Base-by-base conservation (phyloP, 1,140 invertebrate species). In the Diorhabda sublineata region DNA sequence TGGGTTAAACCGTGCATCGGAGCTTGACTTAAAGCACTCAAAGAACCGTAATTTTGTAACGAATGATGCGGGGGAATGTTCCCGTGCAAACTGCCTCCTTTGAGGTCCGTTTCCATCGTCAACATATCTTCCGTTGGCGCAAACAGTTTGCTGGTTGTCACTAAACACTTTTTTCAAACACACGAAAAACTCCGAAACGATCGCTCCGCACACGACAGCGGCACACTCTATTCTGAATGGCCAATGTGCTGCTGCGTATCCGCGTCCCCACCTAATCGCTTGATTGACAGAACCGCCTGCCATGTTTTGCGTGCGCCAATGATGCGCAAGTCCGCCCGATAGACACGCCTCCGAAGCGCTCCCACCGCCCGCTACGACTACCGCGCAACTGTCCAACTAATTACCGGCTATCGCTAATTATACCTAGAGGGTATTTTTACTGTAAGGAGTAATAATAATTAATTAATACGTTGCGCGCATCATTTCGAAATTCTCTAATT, bases 91-190 rank as follows among this genome's bases (percentile, higher is more conserved):
- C 86, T 91, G 83, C 90, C 90, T 83, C 91, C 91, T 82, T 94
- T 94, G 81, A 93, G 85, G 82, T 94, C 92, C 82, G 90, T 85
- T 86, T 94, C 92, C 91, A 93, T 92, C 83, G 91, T 93, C 82
- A 93, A 85, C 91, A 93, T 93, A 75, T 89, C 90, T 76, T 78
- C 76, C 76, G 77, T 73, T 74, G 78, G 77, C 73, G 78, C 76
- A 74, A 77, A 82, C 79, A 79, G 78, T 73, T 81, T 81, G 77
- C 11, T 73, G 71, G 75, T 60, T 77, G 79, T 79, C 72, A 69
- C 70, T 71, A 71, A 71, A 72, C 59, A 71, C 47, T 52, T 52
- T 6, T 66, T 70, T 72, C 26, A 3, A 52, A 52, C 47, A 4
- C 47, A 3, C 6, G n/a, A 52, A 52, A 52, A 52, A 52, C 47